Percentiles rank a stretch among this genome's conserved stretches.
Evolutionary conservation across 1,140 invertebrate species (phyloP).

Genomic region (Plectrocnemia conspersa): DNA sequence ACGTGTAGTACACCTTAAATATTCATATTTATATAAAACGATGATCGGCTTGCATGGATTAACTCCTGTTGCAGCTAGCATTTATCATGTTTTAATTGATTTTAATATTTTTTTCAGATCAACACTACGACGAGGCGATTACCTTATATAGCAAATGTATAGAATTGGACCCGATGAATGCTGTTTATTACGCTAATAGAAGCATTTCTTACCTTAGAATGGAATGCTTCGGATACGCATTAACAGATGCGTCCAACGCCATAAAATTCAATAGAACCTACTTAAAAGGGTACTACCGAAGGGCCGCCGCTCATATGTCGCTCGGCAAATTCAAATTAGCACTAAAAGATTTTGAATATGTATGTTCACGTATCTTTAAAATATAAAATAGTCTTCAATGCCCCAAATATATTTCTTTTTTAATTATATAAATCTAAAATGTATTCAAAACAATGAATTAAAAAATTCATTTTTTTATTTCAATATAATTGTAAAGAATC

Average conservation of each 20-base stretch:
- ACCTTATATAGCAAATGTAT: slow-evolving; percentile 90
- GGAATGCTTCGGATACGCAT: slow-evolving; percentile 91
- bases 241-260: slow-evolving; percentile 86
- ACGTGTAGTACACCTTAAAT: too few relatives aligned
- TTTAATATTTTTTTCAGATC: slow-evolving; percentile 62
- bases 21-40: too few relatives aligned
- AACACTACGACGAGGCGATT: slow-evolving; percentile 85
- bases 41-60: too few relatives aligned
- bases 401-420: too few relatives aligned
- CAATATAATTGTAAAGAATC: too few relatives aligned
- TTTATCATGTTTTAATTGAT: slow-evolving; percentile 22
- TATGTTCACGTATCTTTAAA: slow-evolving; percentile 45
- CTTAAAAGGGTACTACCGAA: slow-evolving; percentile 91
- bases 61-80: too few relatives aligned
- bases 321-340: slow-evolving; percentile 96
- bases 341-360: slow-evolving; percentile 93
- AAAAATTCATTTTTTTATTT: too few relatives aligned
- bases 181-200: slow-evolving; percentile 88
- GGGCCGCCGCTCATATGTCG: slow-evolving; percentile 95
- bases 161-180: slow-evolving; percentile 73
- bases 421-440: too few relatives aligned
- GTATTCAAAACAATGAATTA: too few relatives aligned
- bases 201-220: slow-evolving; percentile 90
- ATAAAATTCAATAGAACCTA: slow-evolving; percentile 87
- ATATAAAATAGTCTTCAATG: too few relatives aligned